Percentiles rank a stretch among this genome's conserved stretches.
These are phyloP conservation scores for Apodemia zela DNA, from an alignment of 2,888 invertebrate genomes.

Conservation along the genomic window DNA sequence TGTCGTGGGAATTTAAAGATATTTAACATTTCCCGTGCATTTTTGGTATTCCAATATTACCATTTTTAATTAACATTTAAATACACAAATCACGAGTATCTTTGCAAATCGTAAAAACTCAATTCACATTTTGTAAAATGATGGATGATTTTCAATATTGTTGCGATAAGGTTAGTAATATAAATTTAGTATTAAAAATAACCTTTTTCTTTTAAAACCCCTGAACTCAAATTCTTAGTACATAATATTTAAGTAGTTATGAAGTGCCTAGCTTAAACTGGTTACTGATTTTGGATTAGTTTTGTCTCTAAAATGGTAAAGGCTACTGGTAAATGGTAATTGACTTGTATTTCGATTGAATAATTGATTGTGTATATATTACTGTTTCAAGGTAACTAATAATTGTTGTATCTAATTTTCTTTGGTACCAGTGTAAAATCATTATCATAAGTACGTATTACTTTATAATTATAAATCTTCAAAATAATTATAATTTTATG, in stretches of 20 bases:
- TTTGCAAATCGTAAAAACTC: too few species aligned
- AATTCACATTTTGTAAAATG: too few species aligned
- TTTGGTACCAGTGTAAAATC: conserved; percentile 55
- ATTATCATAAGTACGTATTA: neutral
- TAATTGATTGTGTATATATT: neutral
- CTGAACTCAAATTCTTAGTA: too few species aligned
- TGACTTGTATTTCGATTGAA: neutral
- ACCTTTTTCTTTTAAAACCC: too few species aligned
- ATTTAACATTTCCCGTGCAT: too few species aligned
- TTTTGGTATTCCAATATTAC: too few species aligned
- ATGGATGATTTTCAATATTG: too few species aligned
- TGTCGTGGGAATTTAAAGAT: too few species aligned
- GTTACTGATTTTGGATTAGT: neutral
- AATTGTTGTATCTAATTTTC: conserved; percentile 14
- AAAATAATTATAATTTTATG: conserved; percentile 21
- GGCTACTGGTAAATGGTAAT: conserved; percentile 3
- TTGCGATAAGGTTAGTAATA: too few species aligned
- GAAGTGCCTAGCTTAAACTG: neutral
- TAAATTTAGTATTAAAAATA: too few species aligned
- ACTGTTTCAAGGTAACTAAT: conserved; percentile 14
- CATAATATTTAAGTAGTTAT: neutral
- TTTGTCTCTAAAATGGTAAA: neutral
- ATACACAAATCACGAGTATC: too few species aligned
- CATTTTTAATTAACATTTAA: too few species aligned
- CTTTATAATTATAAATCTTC: conserved; percentile 18